Evolutionary conservation across 2,113 vertebrate genomes (phyloP).

Genomic region (Gopherus evgoodei): DNA sequence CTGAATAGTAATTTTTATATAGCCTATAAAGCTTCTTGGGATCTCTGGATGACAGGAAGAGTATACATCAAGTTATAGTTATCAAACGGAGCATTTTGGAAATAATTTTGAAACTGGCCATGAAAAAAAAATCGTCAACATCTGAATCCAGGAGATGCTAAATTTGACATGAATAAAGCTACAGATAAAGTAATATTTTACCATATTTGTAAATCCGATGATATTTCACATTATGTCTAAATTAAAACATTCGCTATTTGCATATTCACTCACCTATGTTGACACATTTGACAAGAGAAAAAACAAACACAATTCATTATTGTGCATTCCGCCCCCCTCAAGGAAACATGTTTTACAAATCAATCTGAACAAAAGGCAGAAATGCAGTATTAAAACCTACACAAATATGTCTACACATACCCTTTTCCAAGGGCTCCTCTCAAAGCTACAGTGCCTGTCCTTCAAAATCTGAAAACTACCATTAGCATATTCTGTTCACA

Average conservation of each 20-base stretch:
- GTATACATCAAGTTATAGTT: neutral
- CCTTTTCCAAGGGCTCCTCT: rapidly evolving
- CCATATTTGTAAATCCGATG: neutral
- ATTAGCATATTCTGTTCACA: neutral
- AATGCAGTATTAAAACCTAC: neutral
- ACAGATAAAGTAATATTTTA: neutral
- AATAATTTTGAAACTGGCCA: neutral
- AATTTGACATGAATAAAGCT: neutral
- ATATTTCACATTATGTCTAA: neutral
- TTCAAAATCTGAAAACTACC: neutral
- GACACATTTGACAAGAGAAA: neutral
- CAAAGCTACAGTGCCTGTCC: rapidly evolving
- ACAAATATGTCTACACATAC: neutral
- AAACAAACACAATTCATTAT: rapidly evolving
- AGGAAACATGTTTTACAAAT: neutral
- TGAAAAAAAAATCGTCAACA: neutral
- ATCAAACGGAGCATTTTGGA: neutral
- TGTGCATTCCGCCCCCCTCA: neutral
- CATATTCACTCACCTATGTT: neutral
- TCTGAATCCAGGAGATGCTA: neutral
- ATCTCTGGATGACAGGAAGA: neutral
- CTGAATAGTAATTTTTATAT: neutral
- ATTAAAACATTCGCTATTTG: neutral
- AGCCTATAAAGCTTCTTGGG: neutral
- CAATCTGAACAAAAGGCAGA: neutral